These are phyloP conservation scores for Silurus lanzhouensis DNA, from an alignment of 2,797 vertebrate species.

Conservation along the genomic window DNA sequence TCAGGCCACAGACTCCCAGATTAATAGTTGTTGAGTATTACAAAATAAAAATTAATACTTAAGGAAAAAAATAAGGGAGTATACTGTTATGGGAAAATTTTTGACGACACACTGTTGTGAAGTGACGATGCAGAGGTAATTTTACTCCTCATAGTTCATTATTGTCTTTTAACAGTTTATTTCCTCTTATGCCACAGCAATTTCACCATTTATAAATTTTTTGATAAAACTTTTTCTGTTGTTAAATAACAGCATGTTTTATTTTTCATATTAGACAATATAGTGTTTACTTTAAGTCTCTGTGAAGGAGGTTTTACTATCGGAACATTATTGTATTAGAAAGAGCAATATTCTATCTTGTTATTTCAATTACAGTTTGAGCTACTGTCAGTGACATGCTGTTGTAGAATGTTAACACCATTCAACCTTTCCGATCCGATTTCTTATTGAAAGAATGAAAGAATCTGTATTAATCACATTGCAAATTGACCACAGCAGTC, in stretches of 20 bases:
- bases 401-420: background rate
- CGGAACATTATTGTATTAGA: too few relatives aligned
- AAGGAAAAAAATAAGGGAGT: background rate
- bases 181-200: background rate
- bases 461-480: too few relatives aligned
- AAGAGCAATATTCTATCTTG: background rate
- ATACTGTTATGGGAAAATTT: background rate
- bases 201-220: too few relatives aligned
- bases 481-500: background rate
- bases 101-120: background rate
- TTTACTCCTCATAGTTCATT: background rate
- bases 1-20: background rate
- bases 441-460: too few relatives aligned
- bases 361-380: background rate
- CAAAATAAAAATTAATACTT: background rate
- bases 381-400: background rate
- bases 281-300: too few relatives aligned
- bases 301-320: too few relatives aligned
- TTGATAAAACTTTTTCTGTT: background rate
- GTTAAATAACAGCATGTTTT: background rate
- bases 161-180: background rate
- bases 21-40: background rate
- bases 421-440: background rate
- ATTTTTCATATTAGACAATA: background rate
- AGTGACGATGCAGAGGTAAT: background rate